Conservation (phyloP, 2,113 vertebrate species). For the Channa maculata region DNA sequence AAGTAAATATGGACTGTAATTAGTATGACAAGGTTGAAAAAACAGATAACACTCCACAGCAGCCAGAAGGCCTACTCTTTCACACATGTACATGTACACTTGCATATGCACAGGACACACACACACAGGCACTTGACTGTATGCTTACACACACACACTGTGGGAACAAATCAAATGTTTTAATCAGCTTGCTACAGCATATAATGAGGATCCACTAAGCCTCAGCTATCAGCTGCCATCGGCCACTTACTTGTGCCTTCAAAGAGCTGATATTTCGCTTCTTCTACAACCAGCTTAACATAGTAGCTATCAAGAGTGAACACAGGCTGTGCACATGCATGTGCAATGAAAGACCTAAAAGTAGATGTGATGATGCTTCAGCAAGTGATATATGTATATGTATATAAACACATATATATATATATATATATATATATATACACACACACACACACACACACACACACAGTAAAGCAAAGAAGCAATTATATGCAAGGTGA, state of each 20-base stretch:
- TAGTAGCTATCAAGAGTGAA: conserved; percentile 57
- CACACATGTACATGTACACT: conserved; percentile 28
- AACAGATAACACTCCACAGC: conserved; percentile 79
- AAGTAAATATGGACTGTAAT: conserved; percentile 85
- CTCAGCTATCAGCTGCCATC: conserved; percentile 81
- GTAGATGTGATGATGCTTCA: conserved; percentile 57
- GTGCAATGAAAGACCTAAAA: conserved; percentile 65
- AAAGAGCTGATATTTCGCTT: conserved; percentile 81
- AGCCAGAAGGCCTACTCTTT: conserved; percentile 70
- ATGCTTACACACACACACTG: conserved; percentile 31
- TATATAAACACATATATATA: too few species aligned
- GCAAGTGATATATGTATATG: conserved; percentile 53
- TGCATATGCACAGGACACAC: conserved; percentile 48
- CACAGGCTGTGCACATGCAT: conserved; percentile 40
- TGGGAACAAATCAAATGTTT: conserved; percentile 81
- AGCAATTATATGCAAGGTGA: conserved; percentile 57
- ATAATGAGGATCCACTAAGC: conserved; percentile 84
- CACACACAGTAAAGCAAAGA: conserved; percentile 36
- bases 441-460: too few species aligned
- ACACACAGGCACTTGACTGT: conserved; percentile 38
- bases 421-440: too few species aligned
- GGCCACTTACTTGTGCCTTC: conserved; percentile 82
- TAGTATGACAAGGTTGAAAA: conserved; percentile 83
- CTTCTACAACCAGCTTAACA: conserved; percentile 68
- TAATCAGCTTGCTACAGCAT: conserved; percentile 84